A percentile compares a stretch with the other conserved stretches of the same genome.
phyloP scores from a whole-genome alignment of 2,797 vertebrate species.

The Melanotaenia pygmaea region DNA sequence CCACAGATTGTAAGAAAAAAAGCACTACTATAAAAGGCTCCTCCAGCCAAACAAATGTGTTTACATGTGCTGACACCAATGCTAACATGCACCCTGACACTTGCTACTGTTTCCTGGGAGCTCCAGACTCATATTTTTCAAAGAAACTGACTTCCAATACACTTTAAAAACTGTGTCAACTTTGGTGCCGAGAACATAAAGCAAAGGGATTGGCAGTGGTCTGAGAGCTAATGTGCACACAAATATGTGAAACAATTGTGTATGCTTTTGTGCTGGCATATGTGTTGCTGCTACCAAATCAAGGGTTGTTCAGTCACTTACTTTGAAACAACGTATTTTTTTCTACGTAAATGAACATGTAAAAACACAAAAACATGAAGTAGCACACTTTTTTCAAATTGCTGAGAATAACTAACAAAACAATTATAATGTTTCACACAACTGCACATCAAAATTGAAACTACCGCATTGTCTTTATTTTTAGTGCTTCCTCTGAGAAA shows the following conservation, averaged over 20 bases:
- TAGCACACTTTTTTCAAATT: neutral
- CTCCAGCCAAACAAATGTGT: constrained; percentile 43
- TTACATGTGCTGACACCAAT: constrained; percentile 39
- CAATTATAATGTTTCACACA: constrained; percentile 6
- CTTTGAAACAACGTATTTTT: constrained; percentile 58
- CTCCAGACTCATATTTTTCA: constrained; percentile 63
- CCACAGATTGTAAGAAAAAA: constrained; percentile 30
- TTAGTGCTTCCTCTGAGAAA: constrained; percentile 7
- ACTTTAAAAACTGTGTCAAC: constrained; percentile 57
- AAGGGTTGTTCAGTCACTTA: constrained; percentile 54
- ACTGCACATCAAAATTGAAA: neutral
- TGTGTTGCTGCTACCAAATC: constrained; percentile 54
- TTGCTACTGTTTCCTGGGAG: constrained; percentile 56
- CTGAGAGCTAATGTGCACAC: constrained; percentile 42
- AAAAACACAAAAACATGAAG: constrained; percentile 25
- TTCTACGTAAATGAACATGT: constrained; percentile 56
- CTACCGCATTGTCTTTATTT: constrained; percentile 10
- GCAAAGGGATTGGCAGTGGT: constrained; percentile 38
- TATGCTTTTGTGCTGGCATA: constrained; percentile 52
- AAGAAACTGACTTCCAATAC: constrained; percentile 73
- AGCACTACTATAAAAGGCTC: constrained; percentile 47
- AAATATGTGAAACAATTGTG: constrained; percentile 54
- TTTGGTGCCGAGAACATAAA: constrained; percentile 54
- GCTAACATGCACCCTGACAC: constrained; percentile 46
- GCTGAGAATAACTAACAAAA: constrained; percentile 13